These are phyloP conservation scores for Drosophila macrothrix DNA, from an alignment of 2,888 invertebrate species.

Conservation along the genomic window DNA sequence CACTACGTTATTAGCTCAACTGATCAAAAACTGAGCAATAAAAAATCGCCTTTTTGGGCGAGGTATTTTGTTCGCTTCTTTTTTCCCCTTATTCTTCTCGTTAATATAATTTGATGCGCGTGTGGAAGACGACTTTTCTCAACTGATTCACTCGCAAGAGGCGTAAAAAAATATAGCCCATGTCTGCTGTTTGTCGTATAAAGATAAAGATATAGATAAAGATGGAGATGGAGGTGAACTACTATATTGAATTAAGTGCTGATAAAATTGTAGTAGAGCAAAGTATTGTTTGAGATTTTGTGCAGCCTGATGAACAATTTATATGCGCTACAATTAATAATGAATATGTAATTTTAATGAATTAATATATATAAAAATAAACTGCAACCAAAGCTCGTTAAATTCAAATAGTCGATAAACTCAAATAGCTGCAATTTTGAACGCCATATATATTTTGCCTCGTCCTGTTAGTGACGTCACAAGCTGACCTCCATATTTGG, in stretches of 20 bases:
- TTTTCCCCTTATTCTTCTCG: background rate
- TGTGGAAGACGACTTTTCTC: constrained; percentile 23
- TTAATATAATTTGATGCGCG: constrained; percentile 24
- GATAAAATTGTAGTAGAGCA: constrained; percentile 44
- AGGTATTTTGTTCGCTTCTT: background rate
- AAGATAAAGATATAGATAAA: constrained; percentile 17
- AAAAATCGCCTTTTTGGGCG: background rate
- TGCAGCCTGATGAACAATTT: constrained; percentile 17
- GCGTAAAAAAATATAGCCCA: constrained; percentile 15
- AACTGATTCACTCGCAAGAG: constrained; percentile 25
- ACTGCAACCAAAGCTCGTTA: background rate
- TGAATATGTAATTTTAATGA: background rate
- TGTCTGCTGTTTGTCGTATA: constrained; percentile 11
- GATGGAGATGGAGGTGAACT: constrained; percentile 19
- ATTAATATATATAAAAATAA: background rate
- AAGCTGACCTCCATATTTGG: background rate
- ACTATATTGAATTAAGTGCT: constrained; percentile 24
- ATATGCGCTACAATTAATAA: background rate
- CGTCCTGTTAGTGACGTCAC: background rate
- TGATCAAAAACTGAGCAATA: background rate
- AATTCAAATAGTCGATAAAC: background rate
- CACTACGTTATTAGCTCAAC: background rate
- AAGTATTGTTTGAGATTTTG: constrained; percentile 14
- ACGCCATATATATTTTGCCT: background rate
- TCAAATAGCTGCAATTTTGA: background rate